Percentiles rank a stretch among this genome's conserved stretches.
Evolutionary conservation across 2,797 vertebrate species (phyloP).

Genomic region (Microctenopoma stevenorrisi): DNA sequence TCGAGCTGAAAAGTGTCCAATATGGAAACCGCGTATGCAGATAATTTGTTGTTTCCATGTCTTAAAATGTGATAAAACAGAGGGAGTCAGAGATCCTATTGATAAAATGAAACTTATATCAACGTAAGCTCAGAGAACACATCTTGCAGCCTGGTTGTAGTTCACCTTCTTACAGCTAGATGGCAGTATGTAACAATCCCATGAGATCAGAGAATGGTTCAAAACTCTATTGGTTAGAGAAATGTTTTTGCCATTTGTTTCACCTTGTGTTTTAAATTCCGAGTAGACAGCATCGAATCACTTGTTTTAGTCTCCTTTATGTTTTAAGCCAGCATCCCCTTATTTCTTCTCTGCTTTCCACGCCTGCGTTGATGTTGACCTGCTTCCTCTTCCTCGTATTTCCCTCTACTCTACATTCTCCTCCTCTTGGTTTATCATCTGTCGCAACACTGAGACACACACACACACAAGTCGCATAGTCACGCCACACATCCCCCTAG

Average conservation of each 20-base stretch:
- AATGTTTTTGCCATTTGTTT: not conserved
- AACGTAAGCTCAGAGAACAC: too few species aligned
- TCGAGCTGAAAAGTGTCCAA: too few species aligned
- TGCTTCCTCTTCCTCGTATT: conserved; percentile 21
- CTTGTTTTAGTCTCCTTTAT: not conserved
- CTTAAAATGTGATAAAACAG: too few species aligned
- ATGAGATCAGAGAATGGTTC: conserved; percentile 21
- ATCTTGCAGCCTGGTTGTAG: not conserved
- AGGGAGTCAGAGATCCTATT: too few species aligned
- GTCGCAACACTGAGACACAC: conserved; percentile 40
- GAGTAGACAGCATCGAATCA: not conserved
- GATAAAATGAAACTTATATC: too few species aligned
- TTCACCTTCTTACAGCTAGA: conserved; percentile 65
- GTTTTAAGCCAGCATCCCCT: not conserved
- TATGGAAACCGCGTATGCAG: too few species aligned
- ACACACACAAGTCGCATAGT: conserved; percentile 21
- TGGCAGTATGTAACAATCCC: conserved; percentile 76
- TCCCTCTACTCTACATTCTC: conserved; percentile 26
- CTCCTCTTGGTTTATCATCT: conserved; percentile 36
- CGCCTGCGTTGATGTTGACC: conserved; percentile 18
- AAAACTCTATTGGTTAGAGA: not conserved
- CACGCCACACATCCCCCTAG: conserved; percentile 63
- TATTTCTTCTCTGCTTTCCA: not conserved
- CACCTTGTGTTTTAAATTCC: not conserved
- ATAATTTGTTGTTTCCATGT: too few species aligned